Evolutionary conservation across 64 coral and sea anemone species (phyloP).

Genomic region (Dendronephthya gigantea): DNA sequence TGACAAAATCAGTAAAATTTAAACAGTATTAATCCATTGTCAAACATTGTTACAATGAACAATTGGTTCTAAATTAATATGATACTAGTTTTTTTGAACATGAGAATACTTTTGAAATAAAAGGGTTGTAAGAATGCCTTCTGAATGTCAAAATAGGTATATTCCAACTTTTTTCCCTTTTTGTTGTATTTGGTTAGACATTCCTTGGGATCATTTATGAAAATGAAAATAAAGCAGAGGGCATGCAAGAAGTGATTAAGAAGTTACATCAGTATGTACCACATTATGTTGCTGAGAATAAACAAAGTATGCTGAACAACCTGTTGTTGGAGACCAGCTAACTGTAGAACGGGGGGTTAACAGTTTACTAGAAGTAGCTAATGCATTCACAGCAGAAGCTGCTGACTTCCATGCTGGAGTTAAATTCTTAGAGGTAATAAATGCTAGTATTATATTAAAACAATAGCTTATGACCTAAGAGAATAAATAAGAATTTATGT

Average conservation of each 20-base stretch:
- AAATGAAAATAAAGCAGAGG: constrained; percentile 5
- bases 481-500: too few species aligned
- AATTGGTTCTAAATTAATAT: too few species aligned
- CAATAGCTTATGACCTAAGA: too few species aligned
- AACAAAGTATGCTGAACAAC: neutral
- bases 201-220: constrained; percentile 7
- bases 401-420: neutral
- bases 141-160: too few species aligned
- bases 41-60: too few species aligned
- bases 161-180: too few species aligned
- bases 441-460: too few species aligned
- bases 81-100: too few species aligned
- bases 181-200: neutral
- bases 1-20: too few species aligned
- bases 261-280: neutral
- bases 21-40: too few species aligned
- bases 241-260: neutral
- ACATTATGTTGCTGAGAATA: neutral
- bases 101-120: too few species aligned
- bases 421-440: constrained; percentile 4
- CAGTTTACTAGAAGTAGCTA: neutral
- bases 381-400: neutral
- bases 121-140: too few species aligned
- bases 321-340: neutral
- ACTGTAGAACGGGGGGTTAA: constrained; percentile 1